Evolutionary conservation across 2,888 invertebrate species (phyloP), one percentile per base, ranked within the genome.

Genomic region (Embidobia sp.): DNA sequence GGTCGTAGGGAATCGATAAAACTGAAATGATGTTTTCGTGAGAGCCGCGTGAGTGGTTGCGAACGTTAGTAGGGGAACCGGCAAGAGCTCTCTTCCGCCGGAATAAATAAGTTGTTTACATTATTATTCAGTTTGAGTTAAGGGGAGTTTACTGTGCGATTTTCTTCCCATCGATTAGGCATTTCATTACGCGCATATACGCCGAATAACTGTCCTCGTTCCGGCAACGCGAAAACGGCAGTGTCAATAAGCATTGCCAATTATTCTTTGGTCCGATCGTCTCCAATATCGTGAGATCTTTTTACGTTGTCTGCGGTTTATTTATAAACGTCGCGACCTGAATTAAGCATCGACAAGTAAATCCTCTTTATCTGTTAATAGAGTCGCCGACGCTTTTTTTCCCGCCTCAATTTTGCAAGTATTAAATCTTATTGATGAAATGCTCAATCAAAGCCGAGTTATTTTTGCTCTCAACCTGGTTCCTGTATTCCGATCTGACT

Each of bases 1-100:
- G n/a, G n/a, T n/a, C n/a, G n/a, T n/a, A n/a, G n/a, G n/a, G n/a
- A 69, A 22, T 69, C 69, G 59, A 69, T 69, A 57, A 59, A 59
- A 69, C 26, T 59, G 42, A 51, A 69, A 69, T 31, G 69, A 49
- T 59, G 49, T 42, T 59, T 59, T 69, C 59, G 49, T 59, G 59
- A 49, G 59, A 57, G 49, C 22, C 46, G 11, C 31, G 37, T 18
- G 49, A 35, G 64, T 64, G 64, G 42, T 37, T 40, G 13, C 46
- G 61, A 18, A 35, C 46, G 33, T n/a, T 7, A 7, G 13, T 1
- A 18, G 42, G 40, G 16, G 26, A 48, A 19, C 13, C 6, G 22
- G 22, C n/a, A n/a, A 35, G 22, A 22, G 13, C 2, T 29, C 42
- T 51, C 27, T 11, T 49, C 59, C 27, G 15, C 22, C 8, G 19